A percentile compares a stretch with the other conserved stretches of the same genome.
These are phyloP conservation scores for Fulmarus glacialis DNA, from an alignment of 2,113 vertebrate genomes.

Conservation along the genomic window DNA sequence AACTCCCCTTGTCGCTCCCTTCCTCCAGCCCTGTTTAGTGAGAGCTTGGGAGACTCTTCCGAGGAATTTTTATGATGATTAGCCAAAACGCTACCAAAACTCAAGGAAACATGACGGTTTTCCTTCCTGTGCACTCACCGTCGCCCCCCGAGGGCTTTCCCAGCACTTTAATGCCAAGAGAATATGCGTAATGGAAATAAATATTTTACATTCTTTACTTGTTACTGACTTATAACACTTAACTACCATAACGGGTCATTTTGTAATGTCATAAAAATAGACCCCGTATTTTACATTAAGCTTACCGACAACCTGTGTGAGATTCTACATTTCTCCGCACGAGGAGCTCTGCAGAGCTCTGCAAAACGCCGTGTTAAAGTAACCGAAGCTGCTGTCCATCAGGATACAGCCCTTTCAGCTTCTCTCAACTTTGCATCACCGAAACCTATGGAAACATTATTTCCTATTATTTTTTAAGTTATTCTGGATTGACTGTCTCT, in stretches of 20 bases:
- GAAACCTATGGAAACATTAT: neutral
- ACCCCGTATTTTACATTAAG: neutral
- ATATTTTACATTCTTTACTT: neutral
- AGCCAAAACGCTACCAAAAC: neutral
- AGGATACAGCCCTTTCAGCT: neutral
- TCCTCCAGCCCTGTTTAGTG: neutral
- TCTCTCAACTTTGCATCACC: neutral
- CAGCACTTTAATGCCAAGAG: neutral
- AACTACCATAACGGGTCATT: neutral
- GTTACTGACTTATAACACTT: neutral
- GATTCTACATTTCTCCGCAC: neutral
- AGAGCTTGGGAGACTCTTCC: neutral
- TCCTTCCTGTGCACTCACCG: neutral
- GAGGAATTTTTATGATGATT: neutral
- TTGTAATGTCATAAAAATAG: neutral
- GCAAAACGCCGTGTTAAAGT: neutral
- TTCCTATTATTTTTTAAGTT: neutral
- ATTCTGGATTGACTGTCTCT: neutral
- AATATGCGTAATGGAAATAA: neutral
- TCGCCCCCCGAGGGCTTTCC: neutral
- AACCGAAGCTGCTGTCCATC: neutral
- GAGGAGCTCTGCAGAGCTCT: neutral
- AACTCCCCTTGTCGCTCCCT: neutral
- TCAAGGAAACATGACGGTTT: neutral
- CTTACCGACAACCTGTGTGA: neutral